A percentile compares a stretch with the other conserved stretches of the same genome.
Conservation (phyloP, 2,113 vertebrate species). For the Odontophorus gujanensis region DNA sequence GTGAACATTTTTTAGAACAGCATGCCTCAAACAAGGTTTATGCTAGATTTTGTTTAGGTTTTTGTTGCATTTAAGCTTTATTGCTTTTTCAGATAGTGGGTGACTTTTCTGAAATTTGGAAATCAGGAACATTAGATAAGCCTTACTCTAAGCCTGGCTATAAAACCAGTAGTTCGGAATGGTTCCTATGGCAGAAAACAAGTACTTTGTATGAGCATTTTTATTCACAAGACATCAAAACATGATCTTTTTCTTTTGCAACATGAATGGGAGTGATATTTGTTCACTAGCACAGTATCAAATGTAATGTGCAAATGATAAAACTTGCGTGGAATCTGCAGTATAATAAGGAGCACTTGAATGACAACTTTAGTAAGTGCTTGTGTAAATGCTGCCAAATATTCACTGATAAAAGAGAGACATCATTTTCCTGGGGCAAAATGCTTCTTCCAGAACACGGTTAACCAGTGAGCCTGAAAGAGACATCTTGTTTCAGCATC, state of each 20-base stretch:
- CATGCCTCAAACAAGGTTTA: background rate
- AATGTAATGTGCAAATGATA: background rate
- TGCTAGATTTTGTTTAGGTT: background rate
- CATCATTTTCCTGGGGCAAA: background rate
- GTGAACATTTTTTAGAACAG: constrained; percentile 29
- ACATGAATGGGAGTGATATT: background rate
- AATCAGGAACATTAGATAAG: background rate
- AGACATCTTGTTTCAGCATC: background rate
- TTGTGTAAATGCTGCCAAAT: background rate
- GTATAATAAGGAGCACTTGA: background rate
- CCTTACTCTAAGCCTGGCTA: background rate
- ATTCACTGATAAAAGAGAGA: background rate
- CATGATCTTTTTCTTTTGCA: background rate
- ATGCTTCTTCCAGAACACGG: background rate
- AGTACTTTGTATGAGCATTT: background rate
- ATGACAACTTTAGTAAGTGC: background rate
- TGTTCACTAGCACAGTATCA: background rate
- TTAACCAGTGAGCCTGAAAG: background rate
- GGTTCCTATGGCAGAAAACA: background rate
- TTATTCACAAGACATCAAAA: constrained; percentile 15
- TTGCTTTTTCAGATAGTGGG: background rate
- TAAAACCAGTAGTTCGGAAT: background rate
- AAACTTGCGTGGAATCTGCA: background rate
- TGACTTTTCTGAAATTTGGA: background rate
- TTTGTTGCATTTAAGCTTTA: constrained; percentile 1